Percentiles rank a stretch among this genome's conserved stretches.
Conservation (phyloP, 2,888 invertebrate genomes). For the Ganaspis brasiliensis region DNA sequence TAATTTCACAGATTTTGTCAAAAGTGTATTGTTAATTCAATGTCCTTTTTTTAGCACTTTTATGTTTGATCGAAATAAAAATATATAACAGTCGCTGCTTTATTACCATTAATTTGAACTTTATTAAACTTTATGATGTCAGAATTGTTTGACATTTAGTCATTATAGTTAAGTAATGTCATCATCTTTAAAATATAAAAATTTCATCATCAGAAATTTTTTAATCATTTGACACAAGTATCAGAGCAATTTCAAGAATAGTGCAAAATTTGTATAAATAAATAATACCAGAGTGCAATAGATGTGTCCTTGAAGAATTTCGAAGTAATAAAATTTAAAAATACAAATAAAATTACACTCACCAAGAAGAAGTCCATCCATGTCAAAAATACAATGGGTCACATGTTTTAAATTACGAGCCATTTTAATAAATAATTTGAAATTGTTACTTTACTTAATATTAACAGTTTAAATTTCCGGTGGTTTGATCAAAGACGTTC, state of each 20-base stretch:
- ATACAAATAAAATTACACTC: conserved; percentile 52
- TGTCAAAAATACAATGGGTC: conserved; percentile 78
- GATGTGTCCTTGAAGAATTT: neutral
- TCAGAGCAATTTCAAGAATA: neutral
- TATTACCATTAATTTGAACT: too few relatives aligned
- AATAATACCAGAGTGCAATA: neutral
- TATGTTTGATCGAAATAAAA: too few relatives aligned
- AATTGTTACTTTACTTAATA: neutral
- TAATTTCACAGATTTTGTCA: too few relatives aligned
- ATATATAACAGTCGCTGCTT: too few relatives aligned
- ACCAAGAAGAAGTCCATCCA: conserved; percentile 77
- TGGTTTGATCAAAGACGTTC: neutral
- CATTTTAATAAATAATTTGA: conserved; percentile 40
- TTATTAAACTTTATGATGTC: neutral
- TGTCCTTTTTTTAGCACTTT: too few relatives aligned
- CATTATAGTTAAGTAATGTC: neutral
- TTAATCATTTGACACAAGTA: neutral
- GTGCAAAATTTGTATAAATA: neutral
- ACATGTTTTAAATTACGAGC: conserved; percentile 68
- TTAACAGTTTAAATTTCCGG: conserved; percentile 28
- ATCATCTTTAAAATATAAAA: neutral
- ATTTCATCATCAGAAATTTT: neutral
- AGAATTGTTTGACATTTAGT: neutral
- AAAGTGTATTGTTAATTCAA: too few relatives aligned
- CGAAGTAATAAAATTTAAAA: neutral